Conservation (phyloP, 2,113 vertebrate genomes). For the Scopus umbretta region DNA sequence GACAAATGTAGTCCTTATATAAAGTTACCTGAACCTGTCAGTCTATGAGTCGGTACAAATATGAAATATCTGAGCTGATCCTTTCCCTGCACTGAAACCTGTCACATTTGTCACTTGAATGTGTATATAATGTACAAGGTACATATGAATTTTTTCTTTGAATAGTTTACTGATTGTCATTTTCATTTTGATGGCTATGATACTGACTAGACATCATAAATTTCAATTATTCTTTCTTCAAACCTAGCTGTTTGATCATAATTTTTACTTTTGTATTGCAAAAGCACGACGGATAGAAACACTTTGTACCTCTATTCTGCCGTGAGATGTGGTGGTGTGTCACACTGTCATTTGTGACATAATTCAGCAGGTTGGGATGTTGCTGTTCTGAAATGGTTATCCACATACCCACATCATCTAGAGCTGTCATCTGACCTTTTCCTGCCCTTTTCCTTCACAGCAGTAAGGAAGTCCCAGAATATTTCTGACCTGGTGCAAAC, state of each 20-base stretch:
- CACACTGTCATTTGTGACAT: neutral
- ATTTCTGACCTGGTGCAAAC: neutral
- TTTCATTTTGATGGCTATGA: neutral
- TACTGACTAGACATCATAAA: neutral
- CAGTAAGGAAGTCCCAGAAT: neutral
- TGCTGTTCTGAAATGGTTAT: neutral
- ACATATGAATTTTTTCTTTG: neutral
- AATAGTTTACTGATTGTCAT: neutral
- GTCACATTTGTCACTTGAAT: neutral
- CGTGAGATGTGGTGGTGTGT: neutral
- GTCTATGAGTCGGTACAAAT: neutral
- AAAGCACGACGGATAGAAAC: neutral
- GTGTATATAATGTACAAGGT: neutral
- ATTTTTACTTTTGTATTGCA: neutral
- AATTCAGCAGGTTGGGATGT: neutral
- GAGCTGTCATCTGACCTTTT: neutral
- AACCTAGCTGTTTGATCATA: neutral
- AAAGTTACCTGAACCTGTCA: neutral
- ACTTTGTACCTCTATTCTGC: neutral
- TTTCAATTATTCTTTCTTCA: neutral
- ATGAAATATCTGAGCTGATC: neutral
- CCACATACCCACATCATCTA: neutral
- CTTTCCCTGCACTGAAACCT: neutral
- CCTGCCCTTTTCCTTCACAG: neutral
- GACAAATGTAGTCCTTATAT: neutral